Conservation (phyloP, 2,797 vertebrate species). For the Sebastes nivosus region DNA sequence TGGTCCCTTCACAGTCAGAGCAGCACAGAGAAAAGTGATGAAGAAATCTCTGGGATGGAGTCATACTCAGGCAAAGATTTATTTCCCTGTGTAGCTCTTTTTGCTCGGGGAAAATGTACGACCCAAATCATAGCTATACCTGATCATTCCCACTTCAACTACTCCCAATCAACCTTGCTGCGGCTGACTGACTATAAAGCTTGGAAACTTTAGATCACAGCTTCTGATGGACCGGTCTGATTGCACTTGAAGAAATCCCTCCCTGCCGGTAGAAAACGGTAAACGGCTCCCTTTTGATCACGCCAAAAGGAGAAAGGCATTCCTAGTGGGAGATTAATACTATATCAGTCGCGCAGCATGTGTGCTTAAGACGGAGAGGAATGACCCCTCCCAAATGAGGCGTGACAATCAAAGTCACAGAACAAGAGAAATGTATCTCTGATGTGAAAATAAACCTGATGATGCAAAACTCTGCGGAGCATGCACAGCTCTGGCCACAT, state of each 20-base stretch:
- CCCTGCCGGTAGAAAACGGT: not conserved
- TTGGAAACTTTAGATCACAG: constrained; percentile 59
- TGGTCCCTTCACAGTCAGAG: constrained; percentile 54
- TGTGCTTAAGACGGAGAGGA: constrained; percentile 46
- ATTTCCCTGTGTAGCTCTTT: constrained; percentile 28
- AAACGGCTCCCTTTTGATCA: constrained; percentile 57
- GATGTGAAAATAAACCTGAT: constrained; percentile 71
- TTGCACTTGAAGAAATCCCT: constrained; percentile 32
- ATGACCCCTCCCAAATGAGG: constrained; percentile 71
- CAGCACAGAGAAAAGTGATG: constrained; percentile 47
- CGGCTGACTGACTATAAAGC: constrained; percentile 24
- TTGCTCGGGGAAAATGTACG: constrained; percentile 34
- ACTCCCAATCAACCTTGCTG: constrained; percentile 46
- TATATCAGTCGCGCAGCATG: constrained; percentile 55
- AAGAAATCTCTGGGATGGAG: constrained; percentile 60
- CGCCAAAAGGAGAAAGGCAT: constrained; percentile 27
- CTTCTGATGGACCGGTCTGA: constrained; percentile 44
- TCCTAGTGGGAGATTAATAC: constrained; percentile 33
- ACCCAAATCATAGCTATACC: constrained; percentile 36
- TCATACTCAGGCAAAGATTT: constrained; percentile 52
- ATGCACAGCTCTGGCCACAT: constrained; percentile 44
- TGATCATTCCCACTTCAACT: constrained; percentile 40
- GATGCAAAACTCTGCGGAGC: constrained; percentile 61
- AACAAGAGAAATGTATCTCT: constrained; percentile 71
- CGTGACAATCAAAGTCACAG: constrained; percentile 75